phyloP scores from a whole-genome alignment of 2,113 vertebrate genomes.

The Anarrhichthys ocellatus region DNA sequence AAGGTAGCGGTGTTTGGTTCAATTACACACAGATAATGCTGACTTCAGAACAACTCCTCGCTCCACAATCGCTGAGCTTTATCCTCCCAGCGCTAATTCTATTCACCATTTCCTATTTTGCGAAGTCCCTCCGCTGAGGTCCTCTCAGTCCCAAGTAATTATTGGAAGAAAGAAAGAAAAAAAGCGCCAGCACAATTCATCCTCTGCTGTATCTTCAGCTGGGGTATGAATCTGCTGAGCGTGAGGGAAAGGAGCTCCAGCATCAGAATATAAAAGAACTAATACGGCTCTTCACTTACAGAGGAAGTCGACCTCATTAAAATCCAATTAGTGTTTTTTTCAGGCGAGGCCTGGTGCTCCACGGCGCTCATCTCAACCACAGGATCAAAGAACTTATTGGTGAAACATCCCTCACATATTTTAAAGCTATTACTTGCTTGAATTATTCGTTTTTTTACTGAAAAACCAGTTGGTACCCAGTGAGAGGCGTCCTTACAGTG shows the following conservation, averaged over 20 bases:
- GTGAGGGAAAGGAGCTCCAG: constrained; percentile 17
- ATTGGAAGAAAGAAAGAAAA: constrained; percentile 46
- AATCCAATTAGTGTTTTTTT: constrained; percentile 76
- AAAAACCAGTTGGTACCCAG: constrained; percentile 13
- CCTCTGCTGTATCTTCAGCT: constrained; percentile 38
- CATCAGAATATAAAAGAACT: constrained; percentile 60
- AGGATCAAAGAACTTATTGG: constrained; percentile 67
- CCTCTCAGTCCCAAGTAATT: constrained; percentile 62
- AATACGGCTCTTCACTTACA: constrained; percentile 52
- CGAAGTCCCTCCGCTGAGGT: constrained; percentile 47
- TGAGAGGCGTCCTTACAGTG: not conserved
- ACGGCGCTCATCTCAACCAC: constrained; percentile 32
- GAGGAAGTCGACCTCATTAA: constrained; percentile 72
- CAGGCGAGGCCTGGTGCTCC: constrained; percentile 38
- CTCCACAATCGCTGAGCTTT: constrained; percentile 31
- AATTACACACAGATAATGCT: constrained; percentile 47
- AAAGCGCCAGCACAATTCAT: constrained; percentile 36
- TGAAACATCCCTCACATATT: constrained; percentile 53
- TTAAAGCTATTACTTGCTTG: constrained; percentile 31
- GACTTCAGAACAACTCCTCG: constrained; percentile 47
- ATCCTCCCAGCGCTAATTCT: constrained; percentile 44
- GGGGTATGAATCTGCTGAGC: constrained; percentile 46
- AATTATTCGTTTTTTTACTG: constrained; percentile 29
- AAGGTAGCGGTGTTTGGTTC: constrained; percentile 48
- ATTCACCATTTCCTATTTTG: constrained; percentile 44